Percentiles rank a stretch among this genome's conserved stretches.
Conservation (phyloP, 2,888 invertebrate species). For the Alloscopus bannaensis region DNA sequence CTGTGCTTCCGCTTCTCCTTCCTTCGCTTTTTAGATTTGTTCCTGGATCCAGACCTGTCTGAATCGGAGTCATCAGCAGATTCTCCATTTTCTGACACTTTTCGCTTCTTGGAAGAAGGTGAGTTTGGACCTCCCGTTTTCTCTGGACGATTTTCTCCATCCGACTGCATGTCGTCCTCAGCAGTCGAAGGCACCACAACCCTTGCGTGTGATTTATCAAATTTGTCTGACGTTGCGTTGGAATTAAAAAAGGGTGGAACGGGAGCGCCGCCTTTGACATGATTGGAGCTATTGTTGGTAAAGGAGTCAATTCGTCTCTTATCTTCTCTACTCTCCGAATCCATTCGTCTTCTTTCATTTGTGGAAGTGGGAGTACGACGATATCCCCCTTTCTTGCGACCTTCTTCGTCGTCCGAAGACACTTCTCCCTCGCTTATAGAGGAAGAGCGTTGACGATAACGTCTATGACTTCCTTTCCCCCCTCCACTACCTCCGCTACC, state of each 20-base stretch:
- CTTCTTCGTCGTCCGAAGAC: slow-evolving; percentile 57
- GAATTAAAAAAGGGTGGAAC: slow-evolving; percentile 26
- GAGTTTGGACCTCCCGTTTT: slow-evolving; percentile 25
- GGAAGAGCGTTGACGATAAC: slow-evolving; percentile 56
- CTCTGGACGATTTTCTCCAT: slow-evolving; percentile 41
- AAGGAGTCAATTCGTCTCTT: slow-evolving; percentile 44
- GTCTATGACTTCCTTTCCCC: slow-evolving; percentile 43
- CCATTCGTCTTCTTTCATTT: slow-evolving; percentile 23
- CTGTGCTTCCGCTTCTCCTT: slow-evolving; percentile 77
- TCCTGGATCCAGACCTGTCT: slow-evolving; percentile 56
- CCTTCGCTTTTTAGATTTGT: slow-evolving; percentile 71
- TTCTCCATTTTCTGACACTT: slow-evolving; percentile 56
- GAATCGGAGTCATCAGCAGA: slow-evolving; percentile 33
- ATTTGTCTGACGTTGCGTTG: background rate
- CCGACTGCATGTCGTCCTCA: slow-evolving; percentile 34
- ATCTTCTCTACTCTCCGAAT: slow-evolving; percentile 34
- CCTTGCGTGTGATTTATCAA: slow-evolving; percentile 44
- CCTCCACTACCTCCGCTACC: no score
- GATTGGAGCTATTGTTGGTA: slow-evolving; percentile 13
- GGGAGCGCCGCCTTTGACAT: slow-evolving; percentile 33
- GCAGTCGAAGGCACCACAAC: slow-evolving; percentile 63
- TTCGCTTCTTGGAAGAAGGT: slow-evolving; percentile 24
- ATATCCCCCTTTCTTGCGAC: slow-evolving; percentile 2
- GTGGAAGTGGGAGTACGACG: slow-evolving; percentile 13
- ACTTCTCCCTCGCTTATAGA: slow-evolving; percentile 64